Percentiles rank a stretch among this genome's conserved stretches.
Conservation (phyloP, 37 sponge, comb jelly and placozoan species). For the Axinella damicornis region DNA sequence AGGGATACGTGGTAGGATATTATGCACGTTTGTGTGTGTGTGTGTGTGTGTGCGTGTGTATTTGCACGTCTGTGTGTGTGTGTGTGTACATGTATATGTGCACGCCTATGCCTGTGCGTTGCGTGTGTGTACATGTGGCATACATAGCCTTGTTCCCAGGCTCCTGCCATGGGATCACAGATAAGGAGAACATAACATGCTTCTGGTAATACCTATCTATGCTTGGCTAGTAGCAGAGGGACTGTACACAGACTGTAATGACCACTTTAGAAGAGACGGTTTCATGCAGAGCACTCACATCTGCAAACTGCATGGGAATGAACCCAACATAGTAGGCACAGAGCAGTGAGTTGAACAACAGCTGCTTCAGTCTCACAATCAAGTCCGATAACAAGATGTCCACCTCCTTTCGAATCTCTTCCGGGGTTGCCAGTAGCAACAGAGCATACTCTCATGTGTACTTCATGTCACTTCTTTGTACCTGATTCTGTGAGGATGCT, state of each 20-base stretch:
- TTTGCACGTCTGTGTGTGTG: not conserved
- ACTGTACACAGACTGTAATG: too few species aligned
- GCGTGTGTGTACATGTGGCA: too few species aligned
- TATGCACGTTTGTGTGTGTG: not conserved
- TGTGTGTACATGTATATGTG: not conserved
- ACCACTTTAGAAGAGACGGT: too few species aligned
- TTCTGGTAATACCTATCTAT: too few species aligned
- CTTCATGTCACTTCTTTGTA: not conserved
- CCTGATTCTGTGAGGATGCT: too few species aligned
- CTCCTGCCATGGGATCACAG: too few species aligned
- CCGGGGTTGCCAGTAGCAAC: conserved; percentile 58
- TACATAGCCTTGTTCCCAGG: not conserved
- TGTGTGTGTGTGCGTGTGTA: conserved; percentile 1
- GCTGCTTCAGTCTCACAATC: conserved; percentile 77
- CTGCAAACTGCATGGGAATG: conserved; percentile 83
- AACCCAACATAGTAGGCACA: conserved; percentile 87
- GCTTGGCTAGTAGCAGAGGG: too few species aligned
- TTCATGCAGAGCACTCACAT: conserved; percentile 45
- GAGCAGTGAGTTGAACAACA: conserved; percentile 82
- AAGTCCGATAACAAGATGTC: conserved; percentile 66
- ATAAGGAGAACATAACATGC: too few species aligned
- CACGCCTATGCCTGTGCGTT: too few species aligned
- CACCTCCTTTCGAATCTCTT: conserved; percentile 73
- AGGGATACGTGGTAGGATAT: not conserved
- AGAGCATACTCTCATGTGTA: conserved; percentile 34